Base-by-base conservation (phyloP, 2,113 vertebrate species). In the Pedionomus torquatus region DNA sequence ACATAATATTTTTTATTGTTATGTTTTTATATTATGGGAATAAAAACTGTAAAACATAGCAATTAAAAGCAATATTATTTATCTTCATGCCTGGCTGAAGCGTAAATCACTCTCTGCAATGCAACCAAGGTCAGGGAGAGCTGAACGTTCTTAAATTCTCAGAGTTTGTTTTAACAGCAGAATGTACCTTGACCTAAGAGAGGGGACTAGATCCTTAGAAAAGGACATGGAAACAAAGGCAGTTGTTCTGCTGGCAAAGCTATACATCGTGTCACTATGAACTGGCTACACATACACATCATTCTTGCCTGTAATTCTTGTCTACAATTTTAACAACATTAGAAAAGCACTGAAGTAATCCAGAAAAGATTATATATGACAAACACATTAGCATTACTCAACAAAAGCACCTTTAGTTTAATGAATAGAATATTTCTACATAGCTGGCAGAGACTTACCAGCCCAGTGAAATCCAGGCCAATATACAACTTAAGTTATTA, bases 141-240 rank as follows among this genome's bases (percentile, higher is more conserved):
- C 91, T 96, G 80, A 97, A 92, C 90, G 94, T 97, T 98, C 97
- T 97, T 90, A 96, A 97, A 98, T 97, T 96, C 91, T 89, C 65
- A 70, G 93, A 93, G 95, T 84, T 96, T 87, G 70, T 95, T 98
- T 98, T 90, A 96, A 97, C 98, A 97, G 95, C 91, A 97, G 90
- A 97, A 97, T 96, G 97, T 98, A 95, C 95, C 70, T 98, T 97
- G 85, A 83, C 89, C 94, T 97, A 97, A 86, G 94, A 98, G 94
- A 98, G 96, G 93, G 97, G 97, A 97, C 64, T 95, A 96, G 81
- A 86, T 97, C 70, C 91, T 96, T 87, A 96, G 89, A 96, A 98
- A 98, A 97, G 87, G 87, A 76, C 81, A 83, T 52, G 80, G 57
- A 95, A 97, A 95, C 94, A 96, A 96, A 95, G 39, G 83, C 51